Conservation (phyloP, 2,113 vertebrate genomes). For the Chamaea fasciata region DNA sequence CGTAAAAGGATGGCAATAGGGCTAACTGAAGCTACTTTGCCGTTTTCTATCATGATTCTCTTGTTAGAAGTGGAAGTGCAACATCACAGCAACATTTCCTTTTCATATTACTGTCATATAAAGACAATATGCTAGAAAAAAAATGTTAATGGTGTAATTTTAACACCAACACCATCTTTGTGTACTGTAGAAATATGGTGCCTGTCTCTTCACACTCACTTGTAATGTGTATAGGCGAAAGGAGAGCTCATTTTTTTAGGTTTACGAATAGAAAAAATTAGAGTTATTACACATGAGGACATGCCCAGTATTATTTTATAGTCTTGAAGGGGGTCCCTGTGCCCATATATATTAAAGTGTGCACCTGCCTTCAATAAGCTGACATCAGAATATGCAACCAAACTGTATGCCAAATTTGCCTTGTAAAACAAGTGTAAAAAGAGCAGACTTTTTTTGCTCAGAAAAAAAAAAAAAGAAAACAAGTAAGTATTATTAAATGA, state of each 20-base stretch:
- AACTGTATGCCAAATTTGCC: slow-evolving; percentile 63
- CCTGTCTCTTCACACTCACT: slow-evolving; percentile 23
- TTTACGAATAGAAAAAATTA: slow-evolving; percentile 52
- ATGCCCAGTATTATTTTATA: slow-evolving; percentile 67
- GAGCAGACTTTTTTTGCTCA: slow-evolving; percentile 48
- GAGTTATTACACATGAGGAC: slow-evolving; percentile 60
- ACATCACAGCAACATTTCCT: slow-evolving; percentile 8
- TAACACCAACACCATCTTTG: slow-evolving; percentile 9
- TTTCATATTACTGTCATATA: neutral
- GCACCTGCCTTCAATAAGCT: slow-evolving; percentile 77
- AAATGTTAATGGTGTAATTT: neutral
- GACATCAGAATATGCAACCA: slow-evolving; percentile 51
- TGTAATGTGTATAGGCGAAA: slow-evolving; percentile 29
- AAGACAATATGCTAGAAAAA: neutral
- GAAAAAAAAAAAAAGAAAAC: neutral
- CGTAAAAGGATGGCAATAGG: neutral
- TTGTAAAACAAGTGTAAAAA: slow-evolving; percentile 68
- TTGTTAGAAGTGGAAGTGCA: neutral
- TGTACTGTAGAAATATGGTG: neutral
- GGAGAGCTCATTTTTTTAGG: slow-evolving; percentile 45
- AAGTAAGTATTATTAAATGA: neutral
- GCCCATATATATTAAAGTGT: slow-evolving; percentile 66
- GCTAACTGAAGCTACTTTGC: neutral
- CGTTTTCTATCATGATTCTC: neutral
- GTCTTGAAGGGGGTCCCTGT: slow-evolving; percentile 65